Evolutionary conservation across 2,113 vertebrate genomes (phyloP).

Genomic region (Brachypodius melanocephalos): DNA sequence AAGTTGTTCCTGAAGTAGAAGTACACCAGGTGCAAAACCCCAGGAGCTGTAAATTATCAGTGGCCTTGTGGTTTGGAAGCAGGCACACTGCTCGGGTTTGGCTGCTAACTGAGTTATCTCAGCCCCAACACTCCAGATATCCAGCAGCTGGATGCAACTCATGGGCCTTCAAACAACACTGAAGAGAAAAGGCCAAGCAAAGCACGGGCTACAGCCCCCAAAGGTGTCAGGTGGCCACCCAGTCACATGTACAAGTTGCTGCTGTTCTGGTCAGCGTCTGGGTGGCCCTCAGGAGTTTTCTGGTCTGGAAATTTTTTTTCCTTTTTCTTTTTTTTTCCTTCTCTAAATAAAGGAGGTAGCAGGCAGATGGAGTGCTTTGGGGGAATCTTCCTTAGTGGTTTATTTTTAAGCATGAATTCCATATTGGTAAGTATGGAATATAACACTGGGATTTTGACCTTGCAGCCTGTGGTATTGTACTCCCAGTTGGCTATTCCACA

Average conservation of each 20-base stretch:
- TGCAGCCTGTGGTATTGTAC: background rate
- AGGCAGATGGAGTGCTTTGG: background rate
- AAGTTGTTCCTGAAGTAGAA: background rate
- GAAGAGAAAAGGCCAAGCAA: background rate
- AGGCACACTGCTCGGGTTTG: background rate
- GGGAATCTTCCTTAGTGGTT: background rate
- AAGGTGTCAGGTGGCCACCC: background rate
- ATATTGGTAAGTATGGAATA: background rate
- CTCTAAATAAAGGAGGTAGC: background rate
- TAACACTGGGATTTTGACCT: background rate
- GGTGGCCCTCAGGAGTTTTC: background rate
- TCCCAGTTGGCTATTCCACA: background rate
- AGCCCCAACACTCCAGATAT: background rate
- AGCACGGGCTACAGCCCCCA: background rate
- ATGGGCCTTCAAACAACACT: background rate
- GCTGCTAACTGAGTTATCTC: background rate
- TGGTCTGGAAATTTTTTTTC: background rate
- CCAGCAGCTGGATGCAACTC: background rate
- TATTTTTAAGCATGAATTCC: background rate
- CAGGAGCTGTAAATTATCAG: background rate
- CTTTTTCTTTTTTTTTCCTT: accelerated
- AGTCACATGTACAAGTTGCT: accelerated
- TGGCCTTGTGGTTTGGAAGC: accelerated
- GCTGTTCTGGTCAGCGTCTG: background rate
- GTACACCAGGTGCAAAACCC: background rate